A percentile compares a stretch with the other conserved stretches of the same genome.
These are phyloP conservation scores for Ornithoptera priamus DNA, from an alignment of 2,888 invertebrate genomes.

Conservation along the genomic window DNA sequence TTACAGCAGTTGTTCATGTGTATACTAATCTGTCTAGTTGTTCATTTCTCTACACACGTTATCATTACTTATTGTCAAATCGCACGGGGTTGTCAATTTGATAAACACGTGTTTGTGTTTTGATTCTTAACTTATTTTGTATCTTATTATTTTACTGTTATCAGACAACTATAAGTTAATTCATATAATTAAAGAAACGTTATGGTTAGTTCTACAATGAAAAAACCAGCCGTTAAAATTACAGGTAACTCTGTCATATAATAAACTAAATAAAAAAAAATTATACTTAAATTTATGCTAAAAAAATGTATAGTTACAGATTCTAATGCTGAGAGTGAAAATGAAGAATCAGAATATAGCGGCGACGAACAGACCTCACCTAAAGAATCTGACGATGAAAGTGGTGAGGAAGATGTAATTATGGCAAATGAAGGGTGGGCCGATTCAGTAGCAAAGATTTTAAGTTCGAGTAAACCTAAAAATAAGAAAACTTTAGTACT, in stretches of 20 bases:
- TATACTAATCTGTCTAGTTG: neutral
- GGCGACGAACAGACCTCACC: constrained; percentile 19
- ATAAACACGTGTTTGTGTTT: constrained; percentile 16
- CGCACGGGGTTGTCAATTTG: neutral
- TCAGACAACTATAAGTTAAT: neutral
- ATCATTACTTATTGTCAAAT: too few relatives aligned
- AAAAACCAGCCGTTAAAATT: constrained; percentile 57
- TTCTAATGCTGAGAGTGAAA: constrained; percentile 52
- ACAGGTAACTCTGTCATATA: constrained; percentile 45
- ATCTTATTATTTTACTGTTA: neutral
- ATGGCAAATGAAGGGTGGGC: constrained; percentile 87
- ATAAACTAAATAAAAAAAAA: constrained; percentile 20
- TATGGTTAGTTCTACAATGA: constrained; percentile 57
- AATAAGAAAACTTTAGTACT: constrained; percentile 87
- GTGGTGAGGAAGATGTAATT: constrained; percentile 43
- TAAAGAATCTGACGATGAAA: constrained; percentile 43
- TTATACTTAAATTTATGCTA: neutral
- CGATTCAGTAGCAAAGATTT: constrained; percentile 89
- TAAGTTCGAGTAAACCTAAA: constrained; percentile 87
- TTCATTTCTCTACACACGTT: neutral
- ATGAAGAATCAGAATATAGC: constrained; percentile 42
- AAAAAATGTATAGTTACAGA: constrained; percentile 46
- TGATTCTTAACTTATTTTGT: neutral
- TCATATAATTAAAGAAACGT: neutral
- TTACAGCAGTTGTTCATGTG: neutral